Evolutionary conservation across 1,140 invertebrate genomes (phyloP), one percentile per base, ranked within the genome.

Genomic region (Bombus impatiens): DNA sequence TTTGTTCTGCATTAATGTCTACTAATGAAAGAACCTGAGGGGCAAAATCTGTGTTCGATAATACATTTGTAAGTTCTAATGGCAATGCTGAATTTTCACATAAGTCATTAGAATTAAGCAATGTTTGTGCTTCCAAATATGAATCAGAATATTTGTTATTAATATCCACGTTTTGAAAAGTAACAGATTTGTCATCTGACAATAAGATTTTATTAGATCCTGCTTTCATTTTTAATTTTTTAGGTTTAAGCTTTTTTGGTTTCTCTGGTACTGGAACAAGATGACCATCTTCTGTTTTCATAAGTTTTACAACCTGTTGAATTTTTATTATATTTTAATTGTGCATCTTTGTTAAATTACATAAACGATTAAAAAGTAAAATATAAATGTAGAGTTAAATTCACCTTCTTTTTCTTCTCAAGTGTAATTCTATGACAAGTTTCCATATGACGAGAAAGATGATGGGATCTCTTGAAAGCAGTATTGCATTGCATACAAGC

Each of bases 381-480:
- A 44, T 42, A 72, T 10, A 78, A n/a, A 40, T 37, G 15, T 47
- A 53, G 59, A 67, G 35, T 37, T 53, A 18, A 37, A 47, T 40
- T 79, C 77, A 93, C 93, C 91, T 92, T 93, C 82, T 92, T 91
- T 62, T 92, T 93, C 53, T 90, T 93, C 77, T 93, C 91, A 72
- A 91, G 78, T 15, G 88, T 93, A 22, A 94, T 90, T 86, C 87
- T 92, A 40, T 94, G 93, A 84, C 93, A 94, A 40, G 91, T 91
- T 84, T 93, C 93, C 91, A 93, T 90, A 42, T 93, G 93, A 75
- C 93, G 90, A 40, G 93, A 93, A 13, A 93, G 89, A 88, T 94
- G 93, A 87, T 93, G 93, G 0, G 93, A 94, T 18, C 93, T 90
- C 78, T 94, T 94, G 35, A 94, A 94, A 3, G 93, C 93, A 10